A percentile compares a stretch with the other conserved stretches of the same genome.
These are phyloP conservation scores for Hepsetus odoe DNA, from an alignment of 2,113 vertebrate species.

Conservation along the genomic window DNA sequence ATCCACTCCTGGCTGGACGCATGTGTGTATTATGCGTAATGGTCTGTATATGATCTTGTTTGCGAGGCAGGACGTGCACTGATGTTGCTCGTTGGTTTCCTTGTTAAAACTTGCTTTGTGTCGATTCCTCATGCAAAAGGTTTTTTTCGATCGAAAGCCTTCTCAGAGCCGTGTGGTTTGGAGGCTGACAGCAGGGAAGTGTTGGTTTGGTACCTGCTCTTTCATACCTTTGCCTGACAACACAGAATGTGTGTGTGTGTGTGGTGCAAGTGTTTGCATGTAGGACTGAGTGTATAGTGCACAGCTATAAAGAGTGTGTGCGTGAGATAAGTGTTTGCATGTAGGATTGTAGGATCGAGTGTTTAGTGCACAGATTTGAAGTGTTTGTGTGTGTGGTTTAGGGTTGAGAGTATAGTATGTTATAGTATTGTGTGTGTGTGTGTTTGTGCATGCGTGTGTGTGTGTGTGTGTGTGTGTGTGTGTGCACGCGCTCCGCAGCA, in stretches of 20 bases:
- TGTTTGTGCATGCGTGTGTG: conserved; percentile 23
- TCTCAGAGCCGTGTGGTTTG: conserved; percentile 4
- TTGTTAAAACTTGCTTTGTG: background rate
- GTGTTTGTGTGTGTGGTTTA: background rate
- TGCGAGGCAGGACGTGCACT: background rate
- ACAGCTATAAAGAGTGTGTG: background rate
- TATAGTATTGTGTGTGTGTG: conserved; percentile 15
- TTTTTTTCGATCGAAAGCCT: background rate
- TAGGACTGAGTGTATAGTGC: conserved; percentile 13
- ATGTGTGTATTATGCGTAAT: background rate
- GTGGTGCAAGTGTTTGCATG: conserved; percentile 14
- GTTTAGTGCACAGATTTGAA: background rate
- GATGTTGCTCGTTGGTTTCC: background rate
- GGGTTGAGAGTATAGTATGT: too few species aligned
- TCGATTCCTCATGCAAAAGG: background rate
- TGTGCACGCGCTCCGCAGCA: conserved; percentile 31
- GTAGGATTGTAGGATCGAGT: background rate
- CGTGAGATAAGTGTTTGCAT: too few species aligned
- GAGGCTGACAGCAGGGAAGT: background rate
- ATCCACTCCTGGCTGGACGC: background rate
- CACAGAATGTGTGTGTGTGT: background rate
- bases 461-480: conserved; percentile 44
- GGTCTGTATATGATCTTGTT: background rate
- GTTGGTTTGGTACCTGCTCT: conserved; percentile 8
- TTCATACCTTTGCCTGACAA: background rate